Base-by-base conservation (phyloP, 2,113 vertebrate species). In the Nematolebias whitei region DNA sequence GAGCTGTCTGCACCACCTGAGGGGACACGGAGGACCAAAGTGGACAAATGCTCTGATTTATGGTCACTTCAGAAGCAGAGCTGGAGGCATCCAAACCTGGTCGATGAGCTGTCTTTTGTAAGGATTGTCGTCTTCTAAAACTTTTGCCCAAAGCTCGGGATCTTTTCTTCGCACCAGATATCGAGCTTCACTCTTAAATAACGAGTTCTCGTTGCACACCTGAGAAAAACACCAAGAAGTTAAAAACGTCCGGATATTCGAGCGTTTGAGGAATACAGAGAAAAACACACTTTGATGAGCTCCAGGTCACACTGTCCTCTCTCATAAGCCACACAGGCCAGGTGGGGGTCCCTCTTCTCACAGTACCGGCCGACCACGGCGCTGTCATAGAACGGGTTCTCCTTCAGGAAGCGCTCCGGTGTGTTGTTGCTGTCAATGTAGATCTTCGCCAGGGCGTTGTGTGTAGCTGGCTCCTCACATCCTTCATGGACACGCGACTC, bases 161-260 rank as follows among this genome's bases (percentile, higher is more conserved):
- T 97, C 94, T 89, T 95, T 98, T 63, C 96, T 92, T 16, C 86
- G 93, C 1, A 98, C 96, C 62, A 97, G 91, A 69, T 98, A 97
- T 0, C 93, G 93, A 68, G 95, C 94, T 77, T 98, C 94, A 18
- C 94, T 97, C 75, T 97, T 98, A 66, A 98, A 97, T 63, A 97
- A 83, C 0, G 96, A 97, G 85, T 98, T 96, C 71, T 98, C 96
- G 57, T 96, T 96, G 93, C 96, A 98, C 50, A 98, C 95, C 96
- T 98, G 63, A 67, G 7, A 68, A 58, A 71, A 4, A 60, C 0
- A 2, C 2, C 7, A n/a, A 0, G 1, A 0, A 4, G 23, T 67
- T 3, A 41, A 68, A 63, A 6, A 19, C 7, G 0, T 9, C 32
- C 39, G 38, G 10, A 1, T 2, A 38, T 15, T 12, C 20, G 20